Percentiles rank a stretch among this genome's conserved stretches.
Conservation (phyloP, 1,140 invertebrate genomes). For the Lanistes nyassanus region DNA sequence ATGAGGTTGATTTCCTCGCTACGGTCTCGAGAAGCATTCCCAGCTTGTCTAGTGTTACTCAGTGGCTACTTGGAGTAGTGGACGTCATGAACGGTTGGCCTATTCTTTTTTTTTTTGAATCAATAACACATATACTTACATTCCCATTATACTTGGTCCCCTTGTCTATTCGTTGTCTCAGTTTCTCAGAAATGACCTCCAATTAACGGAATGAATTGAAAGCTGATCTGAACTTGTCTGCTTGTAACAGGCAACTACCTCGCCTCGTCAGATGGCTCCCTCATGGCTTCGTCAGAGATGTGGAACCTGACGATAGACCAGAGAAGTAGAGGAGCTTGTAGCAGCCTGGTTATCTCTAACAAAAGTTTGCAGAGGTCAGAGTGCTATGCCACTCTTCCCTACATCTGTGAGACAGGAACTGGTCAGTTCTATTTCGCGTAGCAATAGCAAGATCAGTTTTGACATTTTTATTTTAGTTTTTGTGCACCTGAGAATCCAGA, state of each 20-base stretch:
- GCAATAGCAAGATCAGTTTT: too few species aligned
- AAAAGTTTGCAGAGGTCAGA: neutral
- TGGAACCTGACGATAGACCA: constrained; percentile 4
- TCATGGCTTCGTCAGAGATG: neutral
- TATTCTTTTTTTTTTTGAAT: neutral
- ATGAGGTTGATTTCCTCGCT: neutral
- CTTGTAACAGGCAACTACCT: neutral
- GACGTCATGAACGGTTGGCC: neutral
- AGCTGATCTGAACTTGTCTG: neutral
- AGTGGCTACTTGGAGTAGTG: constrained; percentile 1
- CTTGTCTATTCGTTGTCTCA: too few species aligned
- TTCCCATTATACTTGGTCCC: too few species aligned
- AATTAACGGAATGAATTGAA: too few species aligned
- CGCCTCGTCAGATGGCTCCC: constrained; percentile 4
- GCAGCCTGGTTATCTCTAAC: neutral
- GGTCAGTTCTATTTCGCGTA: neutral
- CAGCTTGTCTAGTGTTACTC: neutral
- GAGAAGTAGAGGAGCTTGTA: neutral
- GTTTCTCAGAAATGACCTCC: too few species aligned
- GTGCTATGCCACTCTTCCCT: neutral
- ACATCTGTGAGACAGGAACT: constrained; percentile 6
- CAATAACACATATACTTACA: too few species aligned
- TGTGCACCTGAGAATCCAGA: too few species aligned
- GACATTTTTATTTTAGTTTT: too few species aligned
- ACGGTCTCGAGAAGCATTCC: neutral